Percentiles rank a stretch among this genome's conserved stretches.
phyloP scores from a whole-genome alignment of 2,797 vertebrate species.

The Propithecus deckenii region DNA sequence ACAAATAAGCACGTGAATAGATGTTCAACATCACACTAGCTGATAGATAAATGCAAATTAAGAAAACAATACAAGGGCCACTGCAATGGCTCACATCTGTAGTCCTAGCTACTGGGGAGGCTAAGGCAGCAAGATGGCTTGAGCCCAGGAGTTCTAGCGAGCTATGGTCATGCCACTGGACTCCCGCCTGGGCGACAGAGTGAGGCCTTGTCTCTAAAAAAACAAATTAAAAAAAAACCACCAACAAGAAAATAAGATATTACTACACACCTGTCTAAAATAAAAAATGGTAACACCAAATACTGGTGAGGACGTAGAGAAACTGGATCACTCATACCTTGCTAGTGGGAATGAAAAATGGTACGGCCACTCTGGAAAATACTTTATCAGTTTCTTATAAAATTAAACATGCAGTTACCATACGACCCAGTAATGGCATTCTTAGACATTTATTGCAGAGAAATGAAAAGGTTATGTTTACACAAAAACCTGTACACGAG shows the following conservation, averaged over 20 bases:
- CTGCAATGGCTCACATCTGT: background rate
- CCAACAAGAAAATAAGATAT: background rate
- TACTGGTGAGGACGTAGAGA: background rate
- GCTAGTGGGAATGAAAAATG: background rate
- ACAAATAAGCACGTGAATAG: background rate
- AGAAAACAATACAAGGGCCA: background rate
- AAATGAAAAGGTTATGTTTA: slow-evolving; percentile 6
- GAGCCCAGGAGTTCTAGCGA: background rate
- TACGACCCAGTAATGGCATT: background rate
- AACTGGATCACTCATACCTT: background rate
- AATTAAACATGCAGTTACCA: background rate
- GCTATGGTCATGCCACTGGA: background rate
- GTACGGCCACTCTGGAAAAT: background rate
- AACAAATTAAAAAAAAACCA: background rate
- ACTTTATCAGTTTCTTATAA: background rate
- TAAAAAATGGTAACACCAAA: background rate
- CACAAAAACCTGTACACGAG: background rate
- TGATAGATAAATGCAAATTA: background rate
- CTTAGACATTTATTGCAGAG: background rate
- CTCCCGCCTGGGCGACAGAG: background rate
- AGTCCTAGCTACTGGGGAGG: background rate
- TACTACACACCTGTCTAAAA: background rate
- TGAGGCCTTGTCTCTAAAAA: too few relatives aligned
- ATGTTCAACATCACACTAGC: background rate
- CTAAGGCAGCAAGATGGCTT: background rate